Evolutionary conservation across 2,113 vertebrate species (phyloP).

Genomic region (Zingel zingel): DNA sequence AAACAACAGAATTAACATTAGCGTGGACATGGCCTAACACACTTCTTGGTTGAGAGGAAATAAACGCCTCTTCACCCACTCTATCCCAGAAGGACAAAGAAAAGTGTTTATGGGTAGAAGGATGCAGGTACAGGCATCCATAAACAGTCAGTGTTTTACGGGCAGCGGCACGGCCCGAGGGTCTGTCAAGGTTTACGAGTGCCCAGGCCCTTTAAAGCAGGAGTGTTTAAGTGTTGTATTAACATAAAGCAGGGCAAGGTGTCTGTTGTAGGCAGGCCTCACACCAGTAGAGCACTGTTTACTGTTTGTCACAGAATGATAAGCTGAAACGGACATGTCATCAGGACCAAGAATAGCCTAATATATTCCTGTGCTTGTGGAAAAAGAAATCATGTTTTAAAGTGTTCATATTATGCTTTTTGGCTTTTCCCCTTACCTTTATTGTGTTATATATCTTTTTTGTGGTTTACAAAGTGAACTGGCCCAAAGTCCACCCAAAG

Average conservation of each 20-base stretch:
- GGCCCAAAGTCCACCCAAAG: too few relatives aligned
- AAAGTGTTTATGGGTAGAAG: constrained; percentile 55
- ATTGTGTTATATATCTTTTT: too few relatives aligned
- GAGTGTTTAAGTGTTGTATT: constrained; percentile 76
- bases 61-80: constrained; percentile 12
- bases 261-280: constrained; percentile 37
- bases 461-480: too few relatives aligned
- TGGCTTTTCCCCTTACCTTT: too few relatives aligned
- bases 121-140: constrained; percentile 61
- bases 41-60: constrained; percentile 16
- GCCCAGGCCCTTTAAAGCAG: constrained; percentile 61
- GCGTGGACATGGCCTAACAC: constrained; percentile 6
- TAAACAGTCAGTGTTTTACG: constrained; percentile 72
- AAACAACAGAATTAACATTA: not conserved
- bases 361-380: not conserved
- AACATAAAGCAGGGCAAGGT: constrained; percentile 68
- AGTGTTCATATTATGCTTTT: too few relatives aligned
- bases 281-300: not conserved
- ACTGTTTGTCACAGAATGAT: constrained; percentile 27
- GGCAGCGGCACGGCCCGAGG: constrained; percentile 45
- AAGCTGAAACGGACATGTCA: constrained; percentile 6
- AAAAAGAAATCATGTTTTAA: not conserved
- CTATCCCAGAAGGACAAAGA: constrained; percentile 59
- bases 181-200: constrained; percentile 75
- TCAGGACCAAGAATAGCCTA: not conserved